Conservation (phyloP, 2,113 vertebrate genomes). For the Odocoileus hemionus region DNA sequence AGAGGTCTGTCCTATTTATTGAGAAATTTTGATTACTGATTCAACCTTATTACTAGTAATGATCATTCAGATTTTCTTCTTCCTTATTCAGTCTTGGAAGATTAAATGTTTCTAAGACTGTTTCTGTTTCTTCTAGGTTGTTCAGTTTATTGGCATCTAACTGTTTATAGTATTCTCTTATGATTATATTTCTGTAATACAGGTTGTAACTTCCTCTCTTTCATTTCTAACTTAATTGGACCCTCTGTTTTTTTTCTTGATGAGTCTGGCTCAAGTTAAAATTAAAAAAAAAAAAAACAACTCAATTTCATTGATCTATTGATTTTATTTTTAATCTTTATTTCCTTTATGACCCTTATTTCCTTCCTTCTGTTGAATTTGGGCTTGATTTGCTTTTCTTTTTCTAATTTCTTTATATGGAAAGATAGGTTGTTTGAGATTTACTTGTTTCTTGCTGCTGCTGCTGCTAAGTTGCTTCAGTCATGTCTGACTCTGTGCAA, state of each 20-base stretch:
- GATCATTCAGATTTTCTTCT: not conserved
- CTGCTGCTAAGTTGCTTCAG: too few relatives aligned
- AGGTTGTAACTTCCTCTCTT: not conserved
- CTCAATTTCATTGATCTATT: not conserved
- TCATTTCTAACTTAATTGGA: not conserved
- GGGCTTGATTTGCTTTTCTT: not conserved
- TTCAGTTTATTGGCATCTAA: not conserved
- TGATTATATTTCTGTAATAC: not conserved
- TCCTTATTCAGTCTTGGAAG: not conserved
- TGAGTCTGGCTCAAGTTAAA: not conserved
- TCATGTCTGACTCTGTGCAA: too few relatives aligned
- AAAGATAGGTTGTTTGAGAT: not conserved
- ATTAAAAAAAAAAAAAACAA: rapidly evolving
- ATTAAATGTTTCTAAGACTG: not conserved
- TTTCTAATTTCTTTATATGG: not conserved
- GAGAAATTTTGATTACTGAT: not conserved
- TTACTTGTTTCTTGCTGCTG: not conserved
- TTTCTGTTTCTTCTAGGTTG: not conserved
- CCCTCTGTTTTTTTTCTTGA: not conserved
- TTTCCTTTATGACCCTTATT: not conserved
- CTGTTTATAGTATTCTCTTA: not conserved
- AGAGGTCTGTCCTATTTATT: not conserved
- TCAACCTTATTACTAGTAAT: not conserved
- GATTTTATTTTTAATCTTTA: not conserved
- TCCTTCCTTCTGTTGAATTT: not conserved